phyloP scores from a whole-genome alignment of 1,140 invertebrate species.

The Dendroctonus ponderosae region DNA sequence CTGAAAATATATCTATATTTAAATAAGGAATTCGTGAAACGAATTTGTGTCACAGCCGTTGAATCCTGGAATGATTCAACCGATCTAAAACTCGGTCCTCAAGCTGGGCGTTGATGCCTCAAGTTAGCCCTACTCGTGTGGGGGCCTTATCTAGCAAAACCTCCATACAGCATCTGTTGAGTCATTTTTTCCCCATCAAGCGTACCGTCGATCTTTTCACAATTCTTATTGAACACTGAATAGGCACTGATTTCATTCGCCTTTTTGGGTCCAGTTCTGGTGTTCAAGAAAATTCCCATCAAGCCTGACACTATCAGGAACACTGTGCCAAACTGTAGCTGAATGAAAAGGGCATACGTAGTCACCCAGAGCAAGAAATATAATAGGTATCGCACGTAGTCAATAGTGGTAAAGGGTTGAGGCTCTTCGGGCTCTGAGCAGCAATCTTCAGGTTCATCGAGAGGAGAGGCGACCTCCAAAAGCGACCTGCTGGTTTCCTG shows the following conservation, averaged over 20 bases:
- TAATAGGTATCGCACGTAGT: slow-evolving; percentile 50
- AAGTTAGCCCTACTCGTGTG: too few relatives aligned
- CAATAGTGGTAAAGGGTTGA: slow-evolving; percentile 35
- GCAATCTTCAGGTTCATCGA: not conserved
- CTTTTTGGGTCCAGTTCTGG: slow-evolving; percentile 68
- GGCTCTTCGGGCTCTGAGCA: slow-evolving; percentile 9
- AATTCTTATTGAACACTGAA: slow-evolving; percentile 96
- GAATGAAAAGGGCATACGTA: slow-evolving; percentile 67
- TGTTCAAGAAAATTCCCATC: slow-evolving; percentile 81
- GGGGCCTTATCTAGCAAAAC: slow-evolving; percentile 18
- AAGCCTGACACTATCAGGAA: slow-evolving; percentile 81
- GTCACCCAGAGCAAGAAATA: slow-evolving; percentile 65
- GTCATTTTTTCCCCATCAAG: slow-evolving; percentile 95
- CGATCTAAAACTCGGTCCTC: not conserved
- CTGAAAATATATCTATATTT: too few relatives aligned
- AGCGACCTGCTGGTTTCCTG: slow-evolving; percentile 10
- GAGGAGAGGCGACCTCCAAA: slow-evolving; percentile 10
- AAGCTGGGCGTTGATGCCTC: too few relatives aligned
- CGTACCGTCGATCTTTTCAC: slow-evolving; percentile 88
- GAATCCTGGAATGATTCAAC: not conserved
- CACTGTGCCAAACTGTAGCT: slow-evolving; percentile 86
- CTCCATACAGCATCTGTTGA: slow-evolving; percentile 72
- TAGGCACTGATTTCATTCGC: slow-evolving; percentile 87
- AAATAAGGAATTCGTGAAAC: too few relatives aligned
- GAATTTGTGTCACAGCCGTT: too few relatives aligned